Base-by-base conservation (phyloP, 1,140 invertebrate species). In the Physella acuta region DNA sequence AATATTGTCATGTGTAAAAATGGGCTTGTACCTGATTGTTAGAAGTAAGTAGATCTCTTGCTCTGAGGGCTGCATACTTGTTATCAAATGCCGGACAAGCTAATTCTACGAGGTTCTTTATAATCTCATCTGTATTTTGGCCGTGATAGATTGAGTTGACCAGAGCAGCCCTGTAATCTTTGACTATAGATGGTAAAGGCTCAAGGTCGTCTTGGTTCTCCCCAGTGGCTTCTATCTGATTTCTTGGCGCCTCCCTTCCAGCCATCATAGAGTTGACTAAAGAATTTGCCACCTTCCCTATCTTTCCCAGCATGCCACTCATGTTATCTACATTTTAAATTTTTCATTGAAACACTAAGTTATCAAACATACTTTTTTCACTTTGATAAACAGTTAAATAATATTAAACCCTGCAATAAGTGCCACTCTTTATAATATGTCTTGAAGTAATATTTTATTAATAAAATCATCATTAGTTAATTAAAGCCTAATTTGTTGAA, bases 11-110 rank as follows among this genome's bases (percentile, higher is more conserved):
- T 14, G 16, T 16, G 26, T 5, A n/a, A n/a, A 55, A 16, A 5
- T 26, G 5, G 39, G 39, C 4, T 2, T 36, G 1, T 37, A 61
- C 59, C 59, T 39, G 14, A 16, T 44, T 61, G 37, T 61, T 61
- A 11, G 36, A 26, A 24, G 5, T 2, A 28, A 61, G 39, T 20
- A 61, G 34, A 8, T 61, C 36, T 24, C 5, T 24, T 5, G 39
- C 59, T 37, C 37, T 31, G 17, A 61, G n/a, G 39, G 39, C n/a
- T 1, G 59, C 33, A 61, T 61, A 61, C 39, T 61, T 61, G 5
- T 61, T 36, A 37, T 34, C 3, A 31, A 61, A 26, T 61, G 8
- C 20, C 20, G 59, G 59, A 24, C 59, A 61, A 36, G 36, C 37
- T 24, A 61, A 36, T 28, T 37, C 36, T 11, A 34, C 39, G 4